phyloP scores from a whole-genome alignment of 1,140 invertebrate genomes.

The Drosophila seguyi region DNA sequence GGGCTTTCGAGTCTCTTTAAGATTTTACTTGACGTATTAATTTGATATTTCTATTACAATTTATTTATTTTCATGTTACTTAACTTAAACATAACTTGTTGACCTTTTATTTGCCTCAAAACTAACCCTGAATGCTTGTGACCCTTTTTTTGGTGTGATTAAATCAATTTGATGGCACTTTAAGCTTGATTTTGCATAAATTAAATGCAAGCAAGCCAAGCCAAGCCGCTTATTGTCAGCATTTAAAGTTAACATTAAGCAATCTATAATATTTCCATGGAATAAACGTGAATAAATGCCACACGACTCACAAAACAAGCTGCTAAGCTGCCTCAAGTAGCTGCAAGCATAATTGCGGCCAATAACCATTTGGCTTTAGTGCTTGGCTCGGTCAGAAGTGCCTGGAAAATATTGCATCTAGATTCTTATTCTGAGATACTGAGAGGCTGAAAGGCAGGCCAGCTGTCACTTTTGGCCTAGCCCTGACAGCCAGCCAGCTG shows the following conservation, averaged over 20 bases:
- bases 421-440: constrained; percentile 26
- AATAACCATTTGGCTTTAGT: constrained; percentile 13
- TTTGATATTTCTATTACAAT: neutral
- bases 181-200: constrained; percentile 25
- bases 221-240: constrained; percentile 24
- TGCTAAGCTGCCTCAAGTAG: constrained; percentile 18
- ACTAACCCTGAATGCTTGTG: constrained; percentile 21
- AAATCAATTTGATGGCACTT: constrained; percentile 30
- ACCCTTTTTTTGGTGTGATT: constrained; percentile 23
- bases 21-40: neutral
- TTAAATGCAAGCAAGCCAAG: constrained; percentile 16
- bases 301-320: constrained; percentile 19
- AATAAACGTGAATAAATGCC: constrained; percentile 32
- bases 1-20: too few species aligned
- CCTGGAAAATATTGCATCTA: constrained; percentile 31
- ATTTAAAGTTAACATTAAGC: constrained; percentile 20
- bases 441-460: constrained; percentile 17
- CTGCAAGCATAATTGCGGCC: constrained; percentile 25
- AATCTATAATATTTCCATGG: constrained; percentile 29
- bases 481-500: constrained; percentile 68
- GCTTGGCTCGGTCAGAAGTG: constrained; percentile 5
- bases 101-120: constrained; percentile 10
- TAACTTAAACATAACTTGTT: neutral
- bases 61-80: neutral
- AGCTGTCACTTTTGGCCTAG: constrained; percentile 70